Evolutionary conservation across 1,140 invertebrate species (phyloP).

Genomic region (Schlechtendalia chinensis): DNA sequence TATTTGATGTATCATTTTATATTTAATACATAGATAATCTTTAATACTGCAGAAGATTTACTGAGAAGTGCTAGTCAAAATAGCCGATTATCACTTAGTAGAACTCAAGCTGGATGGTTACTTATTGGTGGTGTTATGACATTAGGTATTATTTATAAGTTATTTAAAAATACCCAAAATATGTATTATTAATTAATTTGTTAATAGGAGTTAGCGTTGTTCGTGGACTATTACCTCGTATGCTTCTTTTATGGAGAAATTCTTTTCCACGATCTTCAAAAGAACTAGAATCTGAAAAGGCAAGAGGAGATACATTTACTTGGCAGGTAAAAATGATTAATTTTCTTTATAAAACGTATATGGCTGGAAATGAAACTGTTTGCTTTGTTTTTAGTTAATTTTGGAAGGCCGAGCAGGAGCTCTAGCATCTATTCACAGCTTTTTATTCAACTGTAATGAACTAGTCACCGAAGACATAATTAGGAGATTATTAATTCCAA

Average conservation of each 20-base stretch:
- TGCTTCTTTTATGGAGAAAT: constrained; percentile 95
- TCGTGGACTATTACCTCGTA: constrained; percentile 81
- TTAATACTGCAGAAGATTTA: constrained; percentile 95
- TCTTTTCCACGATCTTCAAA: constrained; percentile 94
- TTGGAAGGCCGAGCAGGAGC: constrained; percentile 95
- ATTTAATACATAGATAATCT: constrained; percentile 69
- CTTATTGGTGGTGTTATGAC: constrained; percentile 96
- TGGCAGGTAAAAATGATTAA: constrained; percentile 71
- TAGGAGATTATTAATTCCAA: constrained; percentile 79
- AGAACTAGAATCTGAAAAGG: constrained; percentile 95
- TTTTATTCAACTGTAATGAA: constrained; percentile 86
- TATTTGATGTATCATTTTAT: neutral
- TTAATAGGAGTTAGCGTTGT: constrained; percentile 79
- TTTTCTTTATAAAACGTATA: neutral
- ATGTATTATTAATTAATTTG: neutral
- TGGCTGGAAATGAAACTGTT: neutral
- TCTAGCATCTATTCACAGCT: constrained; percentile 90
- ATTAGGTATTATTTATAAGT: constrained; percentile 65
- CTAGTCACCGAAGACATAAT: constrained; percentile 89
- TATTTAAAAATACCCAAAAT: neutral
- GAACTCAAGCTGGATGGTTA: constrained; percentile 96
- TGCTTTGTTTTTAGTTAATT: constrained; percentile 65
- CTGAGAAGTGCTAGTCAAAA: constrained; percentile 96
- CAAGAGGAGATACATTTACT: constrained; percentile 95
- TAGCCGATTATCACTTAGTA: constrained; percentile 87